Conservation (phyloP, 2,797 vertebrate genomes). For the Silurus lanzhouensis region DNA sequence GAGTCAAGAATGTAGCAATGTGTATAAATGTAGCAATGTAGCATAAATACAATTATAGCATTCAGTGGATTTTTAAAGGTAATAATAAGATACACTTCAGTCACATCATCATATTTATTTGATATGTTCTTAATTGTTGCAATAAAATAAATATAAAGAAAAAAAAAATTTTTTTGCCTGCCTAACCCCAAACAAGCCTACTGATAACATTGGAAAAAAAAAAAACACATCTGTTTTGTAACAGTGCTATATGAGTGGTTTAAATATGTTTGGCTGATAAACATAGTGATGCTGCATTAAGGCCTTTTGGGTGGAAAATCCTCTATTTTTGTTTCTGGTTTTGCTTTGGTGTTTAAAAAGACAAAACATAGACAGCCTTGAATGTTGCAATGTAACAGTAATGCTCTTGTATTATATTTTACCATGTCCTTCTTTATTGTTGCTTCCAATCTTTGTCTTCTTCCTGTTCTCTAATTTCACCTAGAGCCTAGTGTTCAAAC, state of each 20-base stretch:
- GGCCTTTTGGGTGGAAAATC: neutral
- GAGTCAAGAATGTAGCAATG: too few relatives aligned
- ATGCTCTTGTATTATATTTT: neutral
- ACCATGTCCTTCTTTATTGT: neutral
- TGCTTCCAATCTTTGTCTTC: neutral
- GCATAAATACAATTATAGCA: too few relatives aligned
- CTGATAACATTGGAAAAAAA: neutral
- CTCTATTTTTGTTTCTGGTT: neutral
- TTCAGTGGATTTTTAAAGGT: neutral
- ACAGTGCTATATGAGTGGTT: neutral
- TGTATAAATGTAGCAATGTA: neutral
- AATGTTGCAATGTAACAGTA: neutral
- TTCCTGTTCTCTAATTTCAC: neutral
- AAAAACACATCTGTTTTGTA: neutral
- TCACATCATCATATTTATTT: neutral
- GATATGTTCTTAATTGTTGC: neutral
- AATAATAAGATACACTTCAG: neutral
- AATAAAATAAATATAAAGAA: neutral
- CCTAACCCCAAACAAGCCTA: neutral
- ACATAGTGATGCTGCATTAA: neutral
- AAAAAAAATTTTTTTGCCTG: neutral
- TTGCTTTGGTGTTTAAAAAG: neutral
- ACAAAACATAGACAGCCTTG: neutral
- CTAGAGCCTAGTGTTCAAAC: neutral
- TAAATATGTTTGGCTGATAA: neutral